phyloP scores from a whole-genome alignment of 2,888 invertebrate species.

The Sepioteuthis lessoniana region DNA sequence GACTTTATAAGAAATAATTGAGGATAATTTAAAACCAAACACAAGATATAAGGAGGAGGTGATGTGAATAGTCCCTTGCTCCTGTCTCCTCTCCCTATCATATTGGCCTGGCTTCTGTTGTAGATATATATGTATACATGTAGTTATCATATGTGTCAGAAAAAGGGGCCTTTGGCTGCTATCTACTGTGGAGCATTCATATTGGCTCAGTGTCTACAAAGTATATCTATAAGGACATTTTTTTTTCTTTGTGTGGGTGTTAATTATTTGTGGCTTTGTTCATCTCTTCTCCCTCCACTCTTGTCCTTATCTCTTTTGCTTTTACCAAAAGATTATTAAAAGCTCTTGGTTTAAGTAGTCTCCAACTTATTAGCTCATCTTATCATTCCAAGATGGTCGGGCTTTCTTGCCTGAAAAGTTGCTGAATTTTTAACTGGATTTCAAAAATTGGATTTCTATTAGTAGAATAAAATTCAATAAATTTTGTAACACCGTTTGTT shows the following conservation, averaged over 20 bases:
- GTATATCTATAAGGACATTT: background rate
- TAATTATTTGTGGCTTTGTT: background rate
- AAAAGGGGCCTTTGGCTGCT: background rate
- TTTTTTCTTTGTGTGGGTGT: background rate
- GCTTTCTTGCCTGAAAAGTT: background rate
- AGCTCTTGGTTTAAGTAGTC: background rate
- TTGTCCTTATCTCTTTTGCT: background rate
- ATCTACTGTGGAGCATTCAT: background rate
- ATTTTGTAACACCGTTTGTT: background rate
- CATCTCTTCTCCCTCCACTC: background rate
- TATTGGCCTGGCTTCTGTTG: background rate
- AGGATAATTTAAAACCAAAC: background rate
- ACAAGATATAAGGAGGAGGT: background rate
- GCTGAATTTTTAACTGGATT: background rate
- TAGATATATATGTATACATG: background rate
- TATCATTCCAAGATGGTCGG: background rate
- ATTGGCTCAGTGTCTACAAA: background rate
- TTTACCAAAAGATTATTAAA: constrained; percentile 6
- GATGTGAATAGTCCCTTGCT: background rate
- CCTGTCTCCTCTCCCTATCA: background rate
- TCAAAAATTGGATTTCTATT: background rate
- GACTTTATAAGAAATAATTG: background rate
- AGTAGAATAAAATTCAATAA: background rate
- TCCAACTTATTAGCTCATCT: background rate
- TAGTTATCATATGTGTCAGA: background rate